Base-by-base conservation (phyloP, 1,140 invertebrate genomes). In the Zelostemma sp. region DNA sequence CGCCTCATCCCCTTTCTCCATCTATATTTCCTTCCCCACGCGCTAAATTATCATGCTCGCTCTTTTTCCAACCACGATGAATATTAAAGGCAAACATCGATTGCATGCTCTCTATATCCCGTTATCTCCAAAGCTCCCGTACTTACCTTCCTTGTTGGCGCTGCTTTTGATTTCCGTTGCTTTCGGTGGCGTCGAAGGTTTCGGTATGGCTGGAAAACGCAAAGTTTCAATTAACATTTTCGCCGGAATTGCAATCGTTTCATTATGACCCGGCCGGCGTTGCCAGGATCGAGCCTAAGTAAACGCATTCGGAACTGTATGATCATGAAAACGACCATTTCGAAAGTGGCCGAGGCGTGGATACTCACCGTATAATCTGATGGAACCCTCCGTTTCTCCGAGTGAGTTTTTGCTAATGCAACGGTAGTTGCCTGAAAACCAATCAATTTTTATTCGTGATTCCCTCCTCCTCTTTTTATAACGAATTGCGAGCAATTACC, bases 361-460 rank as follows among this genome's bases (percentile, higher is more conserved):
- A 45, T 8, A 83, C 88, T 91, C 90, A 97, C 96, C 94, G 80
- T 96, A 97, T 53, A 98, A 87, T 81, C 94, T 88, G 81, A 98
- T 96, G 38, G 92, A 93, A 61, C 95, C 95, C 83, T 96, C 94
- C 14, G 95, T 97, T 81, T 95, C 94, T 53, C 96, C 96, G n/a
- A 97, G 88, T 8, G 93, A 93, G 86, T 97, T 98, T 85, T 96
- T 96, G 54, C 95, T 94, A 80, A 95, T 93, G 85, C 93, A 95
- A 75, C 92, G 87, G 85, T 95, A 95, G 82, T 90, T 94, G 25
- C n/a, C n/a, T n/a, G n/a, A n/a, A n/a, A n/a, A n/a, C n/a, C n/a
- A n/a, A n/a, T n/a, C n/a, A n/a, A n/a, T n/a, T n/a, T n/a, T n/a
- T n/a, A n/a, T n/a, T n/a, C n/a, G n/a, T n/a, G n/a, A n/a, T n/a